phyloP scores from a whole-genome alignment of 2,888 invertebrate species.

The Allophyes oxyacanthae region DNA sequence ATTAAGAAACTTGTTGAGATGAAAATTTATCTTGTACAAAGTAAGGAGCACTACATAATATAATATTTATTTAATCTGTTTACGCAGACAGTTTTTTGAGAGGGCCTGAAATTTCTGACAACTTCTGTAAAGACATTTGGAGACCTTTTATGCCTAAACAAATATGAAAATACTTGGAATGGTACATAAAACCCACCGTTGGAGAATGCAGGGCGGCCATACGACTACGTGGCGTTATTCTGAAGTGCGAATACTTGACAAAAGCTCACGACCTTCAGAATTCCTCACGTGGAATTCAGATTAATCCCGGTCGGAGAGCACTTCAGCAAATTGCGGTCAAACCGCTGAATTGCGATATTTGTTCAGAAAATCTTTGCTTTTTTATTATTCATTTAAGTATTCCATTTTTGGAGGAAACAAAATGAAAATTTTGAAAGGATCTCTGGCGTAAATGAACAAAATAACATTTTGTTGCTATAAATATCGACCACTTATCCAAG shows the following conservation, averaged over 20 bases:
- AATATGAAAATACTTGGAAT: conserved; percentile 30
- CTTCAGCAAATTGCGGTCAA: conserved; percentile 47
- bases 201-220: conserved; percentile 37
- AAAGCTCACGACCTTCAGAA: conserved; percentile 50
- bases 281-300: conserved; percentile 49
- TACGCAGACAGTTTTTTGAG: conserved; percentile 7
- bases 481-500: too few relatives aligned
- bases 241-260: conserved; percentile 44
- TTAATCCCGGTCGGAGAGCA: conserved; percentile 47
- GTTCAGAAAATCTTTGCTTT: conserved; percentile 10
- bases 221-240: conserved; percentile 35
- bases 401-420: too few relatives aligned
- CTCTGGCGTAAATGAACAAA: too few relatives aligned
- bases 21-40: conserved; percentile 2
- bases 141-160: conserved; percentile 22
- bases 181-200: conserved; percentile 16
- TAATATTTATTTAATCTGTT: background rate
- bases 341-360: conserved; percentile 33
- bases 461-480: too few relatives aligned
- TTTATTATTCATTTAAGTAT: background rate
- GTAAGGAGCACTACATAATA: conserved; percentile 3
- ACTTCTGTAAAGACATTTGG: conserved; percentile 16
- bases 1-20: conserved; percentile 1
- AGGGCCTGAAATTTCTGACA: background rate
- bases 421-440: too few relatives aligned